Evolutionary conservation across 2,113 vertebrate species (phyloP), one percentile per base, ranked within the genome.

Genomic region (Solea senegalensis): DNA sequence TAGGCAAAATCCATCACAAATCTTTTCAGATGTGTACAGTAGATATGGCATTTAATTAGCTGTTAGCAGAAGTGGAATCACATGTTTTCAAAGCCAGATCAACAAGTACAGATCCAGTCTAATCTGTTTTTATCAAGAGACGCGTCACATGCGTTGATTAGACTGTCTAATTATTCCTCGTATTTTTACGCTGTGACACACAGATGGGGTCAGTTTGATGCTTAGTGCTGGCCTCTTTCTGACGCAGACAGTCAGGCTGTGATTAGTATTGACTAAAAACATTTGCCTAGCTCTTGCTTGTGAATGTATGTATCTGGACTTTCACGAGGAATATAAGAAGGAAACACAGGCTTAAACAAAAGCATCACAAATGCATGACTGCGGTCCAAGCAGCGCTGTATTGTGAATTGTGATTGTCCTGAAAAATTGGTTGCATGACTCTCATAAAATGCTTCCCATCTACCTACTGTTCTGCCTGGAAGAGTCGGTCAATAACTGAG

Each of bases 91-190:
- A 70, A 80, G 56, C 61, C 77, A 69, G 49, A 74, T 71, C 75
- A 85, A 69, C 66, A 85, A 84, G 52, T 80, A 80, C 58, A 43
- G 51, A 55, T 67, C 78, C 73, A 65, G 78, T 88, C 81, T 76
- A 82, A 92, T 88, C 88, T 81, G 61, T 70, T 62, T 49, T 78
- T 70, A 92, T 88, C 82, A 74, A 86, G 78, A 81, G 65, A 62
- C 16, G 72, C 69, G 66, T 82, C 67, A 78, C 78, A 72, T 88
- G 86, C 78, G 71, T 88, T 76, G 65, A 88, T 89, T 84, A 72
- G 54, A 78, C 78, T 43, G 52, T 75, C 70, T 82, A 83, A 89
- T 87, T 86, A 80, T 82, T 84, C 70, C 21, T 49, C 56, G 59
- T 46, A 63, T 80, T 76, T 82, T 71, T 60, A 77, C 56, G 76